phyloP scores from a whole-genome alignment of 1,140 invertebrate genomes.

The Megathymus violae region DNA sequence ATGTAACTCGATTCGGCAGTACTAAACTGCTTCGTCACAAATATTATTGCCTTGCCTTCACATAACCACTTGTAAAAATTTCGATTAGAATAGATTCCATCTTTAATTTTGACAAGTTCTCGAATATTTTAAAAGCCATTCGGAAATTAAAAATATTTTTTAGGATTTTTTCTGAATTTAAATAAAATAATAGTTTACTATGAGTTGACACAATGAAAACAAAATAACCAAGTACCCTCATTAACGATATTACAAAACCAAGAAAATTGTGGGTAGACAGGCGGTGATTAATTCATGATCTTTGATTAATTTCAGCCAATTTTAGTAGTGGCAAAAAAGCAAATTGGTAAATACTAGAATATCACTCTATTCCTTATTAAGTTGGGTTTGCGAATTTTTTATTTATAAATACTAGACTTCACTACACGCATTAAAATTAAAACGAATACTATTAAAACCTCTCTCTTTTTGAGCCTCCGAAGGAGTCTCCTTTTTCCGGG shows the following conservation, averaged over 20 bases:
- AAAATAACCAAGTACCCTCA: neutral
- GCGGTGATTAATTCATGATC: no score
- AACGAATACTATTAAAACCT: constrained; percentile 47
- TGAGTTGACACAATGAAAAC: neutral
- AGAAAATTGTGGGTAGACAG: neutral
- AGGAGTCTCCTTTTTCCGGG: constrained; percentile 77
- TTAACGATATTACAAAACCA: neutral
- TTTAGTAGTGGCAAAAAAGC: no score
- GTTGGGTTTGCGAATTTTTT: no score
- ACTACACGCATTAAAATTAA: constrained; percentile 6
- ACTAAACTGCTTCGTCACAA: neutral
- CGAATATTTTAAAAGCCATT: constrained; percentile 25
- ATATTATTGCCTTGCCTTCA: constrained; percentile 1
- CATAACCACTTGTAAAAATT: constrained; percentile 18
- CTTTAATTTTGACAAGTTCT: constrained; percentile 2
- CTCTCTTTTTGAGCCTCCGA: constrained; percentile 61
- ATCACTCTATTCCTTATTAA: no score
- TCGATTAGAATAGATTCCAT: constrained; percentile 16
- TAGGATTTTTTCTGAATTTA: no score
- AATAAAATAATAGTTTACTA: neutral
- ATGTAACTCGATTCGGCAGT: neutral
- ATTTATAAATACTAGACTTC: no score
- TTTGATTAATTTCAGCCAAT: no score
- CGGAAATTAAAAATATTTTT: no score
- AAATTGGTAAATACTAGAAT: no score